Evolutionary conservation across 2,888 invertebrate species (phyloP), one percentile per base, ranked within the genome.

Genomic region (Drosophila pseudotalamancana): DNA sequence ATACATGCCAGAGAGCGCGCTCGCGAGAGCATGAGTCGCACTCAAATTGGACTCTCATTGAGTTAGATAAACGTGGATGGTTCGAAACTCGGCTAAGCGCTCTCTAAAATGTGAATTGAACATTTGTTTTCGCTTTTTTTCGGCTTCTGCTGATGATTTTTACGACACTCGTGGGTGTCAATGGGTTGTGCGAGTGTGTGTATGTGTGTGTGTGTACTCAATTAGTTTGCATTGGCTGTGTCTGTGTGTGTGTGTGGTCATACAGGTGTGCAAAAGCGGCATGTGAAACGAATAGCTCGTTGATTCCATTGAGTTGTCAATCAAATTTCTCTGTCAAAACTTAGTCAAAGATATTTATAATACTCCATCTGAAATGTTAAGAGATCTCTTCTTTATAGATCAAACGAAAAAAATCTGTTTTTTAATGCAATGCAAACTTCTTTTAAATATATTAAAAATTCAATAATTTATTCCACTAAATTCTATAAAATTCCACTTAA

Each of bases 11-110:
- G 54, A 51, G 68, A 32, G 68, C 31, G 12, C 53, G 18, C 57
- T 74, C n/a, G 14, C 6, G 1, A 32, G 6, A 8, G 48, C 12
- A 14, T 63, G 61, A 73, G 61, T 54, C 8, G 8, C 14, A 71
- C 62, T 74, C 84, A 49, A 68, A 42, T 67, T 84, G 71, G 81
- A 77, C 25, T 74, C 87, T 65, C 84, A 61, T 72, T 84, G 81
- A 84, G 84, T 56, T 43, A 77, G 84, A 77, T 87, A 59, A 35
- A 35, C 43, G 31, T 5, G 0, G n/a, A 23, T 4, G 80, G 84
- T 84, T 80, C 2, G 72, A 21, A 65, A 69, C 87, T 49, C 27
- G 49, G 12, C 68, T 81, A 77, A 50, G 0, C 14, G 6, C 1
- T n/a, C n/a, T n/a, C n/a, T n/a, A n/a, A n/a, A n/a, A n/a, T n/a